Conservation (phyloP, 2,888 invertebrate species). For the Lysandra coridon region DNA sequence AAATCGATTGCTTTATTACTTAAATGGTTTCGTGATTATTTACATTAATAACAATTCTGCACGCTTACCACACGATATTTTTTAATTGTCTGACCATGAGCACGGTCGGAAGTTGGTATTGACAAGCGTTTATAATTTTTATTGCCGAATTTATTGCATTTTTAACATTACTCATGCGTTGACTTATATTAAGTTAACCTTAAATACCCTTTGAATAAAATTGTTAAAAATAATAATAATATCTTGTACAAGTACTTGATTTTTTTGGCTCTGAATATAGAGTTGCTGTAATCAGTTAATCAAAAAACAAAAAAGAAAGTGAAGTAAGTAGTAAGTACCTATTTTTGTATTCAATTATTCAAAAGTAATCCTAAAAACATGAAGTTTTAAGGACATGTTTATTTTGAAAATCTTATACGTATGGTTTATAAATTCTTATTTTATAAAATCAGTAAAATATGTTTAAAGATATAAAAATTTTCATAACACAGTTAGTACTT, state of each 20-base stretch:
- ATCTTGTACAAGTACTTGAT: too few species aligned
- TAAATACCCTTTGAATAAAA: background rate
- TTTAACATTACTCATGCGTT: background rate
- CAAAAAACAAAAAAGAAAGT: too few species aligned
- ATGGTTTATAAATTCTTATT: too few species aligned
- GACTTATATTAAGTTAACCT: background rate
- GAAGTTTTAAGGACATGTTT: too few species aligned
- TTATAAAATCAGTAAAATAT: background rate
- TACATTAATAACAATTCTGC: background rate
- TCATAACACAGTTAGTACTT: too few species aligned
- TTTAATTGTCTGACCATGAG: background rate
- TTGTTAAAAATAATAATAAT: background rate
- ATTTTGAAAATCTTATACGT: too few species aligned
- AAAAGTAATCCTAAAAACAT: too few species aligned
- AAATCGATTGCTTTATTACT: background rate
- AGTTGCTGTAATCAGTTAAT: too few species aligned
- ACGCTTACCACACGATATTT: conserved; percentile 3
- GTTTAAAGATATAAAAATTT: background rate
- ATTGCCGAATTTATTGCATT: conserved; percentile 11
- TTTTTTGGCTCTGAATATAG: too few species aligned
- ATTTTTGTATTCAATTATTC: too few species aligned
- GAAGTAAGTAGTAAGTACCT: too few species aligned
- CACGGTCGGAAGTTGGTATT: conserved; percentile 8
- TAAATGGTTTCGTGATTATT: background rate
- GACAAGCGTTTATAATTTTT: background rate